Evolutionary conservation across 2,113 vertebrate genomes (phyloP), one percentile per base, ranked within the genome.

Genomic region (Lethenteron camtschaticum): DNA sequence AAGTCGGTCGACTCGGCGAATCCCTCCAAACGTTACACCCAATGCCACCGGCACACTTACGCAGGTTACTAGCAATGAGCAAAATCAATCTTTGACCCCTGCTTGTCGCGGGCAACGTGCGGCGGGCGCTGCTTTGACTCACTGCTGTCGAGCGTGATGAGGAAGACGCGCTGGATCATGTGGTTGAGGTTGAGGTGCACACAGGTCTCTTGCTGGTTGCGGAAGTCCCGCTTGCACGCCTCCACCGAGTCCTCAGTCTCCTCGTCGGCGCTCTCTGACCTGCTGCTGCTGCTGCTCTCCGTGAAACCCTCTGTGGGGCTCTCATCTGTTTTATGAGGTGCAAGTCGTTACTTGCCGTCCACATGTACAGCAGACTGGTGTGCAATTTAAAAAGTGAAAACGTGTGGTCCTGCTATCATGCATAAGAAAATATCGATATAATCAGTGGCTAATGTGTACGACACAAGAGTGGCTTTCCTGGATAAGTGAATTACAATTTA

Each of bases 101-200:
- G 60, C 18, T 14, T 73, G 69, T 75, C 71, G 75, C 71, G 55
- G 63, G 41, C 72, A 24, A 24, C 12, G 66, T 69, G 41, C 74
- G 3, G 55, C 9, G 14, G 11, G 55, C 69, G 16, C 12, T 11
- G n/a, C 4, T 9, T 66, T 41, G 12, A 80, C 91, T 90, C 76
- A 99, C 94, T 94, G 83, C 95, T 99, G 75, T 99, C 94, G 56
- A 99, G 77, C 10, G 94, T 99, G 77, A 99, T 90, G 70, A 99
- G 90, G 74, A 91, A 99, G 77, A 99, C 89, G 73, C 91, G 82
- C 77, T 99, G 94, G 77, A 99, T 94, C 91, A 99, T 99, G 84
- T 99, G 94, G 80, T 96, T 99, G 83, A 95, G 87, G 76, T 96
- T 96, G 79, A 99, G 91, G 78, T 96, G 94, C 73, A 96, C 88